Base-by-base conservation (phyloP, 2,113 vertebrate species). In the Monarcha castaneiventris region DNA sequence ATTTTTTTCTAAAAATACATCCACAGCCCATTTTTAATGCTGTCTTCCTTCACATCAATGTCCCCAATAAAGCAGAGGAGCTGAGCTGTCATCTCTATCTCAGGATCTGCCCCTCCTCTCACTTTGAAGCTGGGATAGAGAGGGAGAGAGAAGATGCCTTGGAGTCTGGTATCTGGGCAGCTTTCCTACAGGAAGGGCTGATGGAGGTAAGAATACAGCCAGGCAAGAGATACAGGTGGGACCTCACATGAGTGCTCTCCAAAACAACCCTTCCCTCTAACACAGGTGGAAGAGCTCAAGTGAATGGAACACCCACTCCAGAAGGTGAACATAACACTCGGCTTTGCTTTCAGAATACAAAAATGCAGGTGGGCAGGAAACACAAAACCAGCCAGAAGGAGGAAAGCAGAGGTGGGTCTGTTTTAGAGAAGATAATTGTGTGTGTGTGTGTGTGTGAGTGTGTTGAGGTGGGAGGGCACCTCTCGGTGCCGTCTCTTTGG, bases 1-100 rank as follows among this genome's bases (percentile, higher is more conserved):
- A 48, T 83, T 80, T 95, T 89, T 91, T 88, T 83, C 95, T 96
- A 97, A 95, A 97, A 97, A 96, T 97, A 96, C 26, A 80, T 90
- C 79, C 77, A 48, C 54, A 93, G 89, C 92, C 90, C 76, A 75
- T 91, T 96, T 97, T 95, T 96, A 96, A 91, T 93, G 66, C 67
- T 3, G 2, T 89, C 84, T 95, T 87, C 79, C 79, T 90, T 92
- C 87, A 96, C 55, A 52, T 95, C 96, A 95, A 55, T 84, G 87
- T 92, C 75, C 51, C 49, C 4, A 84, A 3, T 95, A 96, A 92
- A 83, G 75, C 48, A 91, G 75, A 94, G 59, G 44, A 94, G 55
- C 85, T 87, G 94, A 92, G 91, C 76, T 91, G 85, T 90, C 92
- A 77, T 72, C 37, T 93, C 77, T 90, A 62, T 90, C 92, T 92